phyloP scores from a whole-genome alignment of 1,140 invertebrate species.

The Drosophila ogumai region DNA sequence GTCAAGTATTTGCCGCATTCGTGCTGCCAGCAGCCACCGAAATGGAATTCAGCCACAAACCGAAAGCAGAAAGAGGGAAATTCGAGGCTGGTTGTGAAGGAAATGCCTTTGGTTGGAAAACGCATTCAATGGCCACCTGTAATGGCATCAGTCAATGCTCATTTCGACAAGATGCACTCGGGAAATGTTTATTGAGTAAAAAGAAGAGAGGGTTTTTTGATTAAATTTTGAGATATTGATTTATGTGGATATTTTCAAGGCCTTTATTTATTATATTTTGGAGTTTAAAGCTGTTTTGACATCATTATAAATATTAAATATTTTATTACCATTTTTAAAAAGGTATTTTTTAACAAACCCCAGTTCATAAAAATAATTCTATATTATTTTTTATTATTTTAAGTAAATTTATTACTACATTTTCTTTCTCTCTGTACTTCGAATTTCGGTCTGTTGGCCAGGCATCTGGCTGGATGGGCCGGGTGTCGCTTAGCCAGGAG shows the following conservation, averaged over 20 bases:
- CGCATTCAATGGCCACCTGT: slow-evolving; percentile 44
- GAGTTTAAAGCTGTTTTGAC: too few species aligned
- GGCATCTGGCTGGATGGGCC: slow-evolving; percentile 27
- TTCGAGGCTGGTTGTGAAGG: slow-evolving; percentile 19
- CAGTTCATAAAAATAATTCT: not conserved
- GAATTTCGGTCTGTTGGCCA: slow-evolving; percentile 13
- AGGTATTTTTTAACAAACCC: too few species aligned
- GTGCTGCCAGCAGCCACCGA: slow-evolving; percentile 5
- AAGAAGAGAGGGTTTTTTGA: not conserved
- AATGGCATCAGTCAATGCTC: slow-evolving; percentile 62
- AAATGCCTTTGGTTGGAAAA: slow-evolving; percentile 42
- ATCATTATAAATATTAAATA: too few species aligned
- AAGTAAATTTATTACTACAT: too few species aligned
- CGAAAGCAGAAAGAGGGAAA: slow-evolving; percentile 14
- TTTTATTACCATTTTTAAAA: too few species aligned
- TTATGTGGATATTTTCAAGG: not conserved
- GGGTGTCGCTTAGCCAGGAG: slow-evolving; percentile 62
- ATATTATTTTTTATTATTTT: not conserved
- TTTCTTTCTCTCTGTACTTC: not conserved
- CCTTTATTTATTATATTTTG: not conserved
- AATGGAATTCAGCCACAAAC: slow-evolving; percentile 42
- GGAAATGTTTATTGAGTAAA: not conserved
- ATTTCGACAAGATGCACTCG: slow-evolving; percentile 31
- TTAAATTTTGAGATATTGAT: not conserved
- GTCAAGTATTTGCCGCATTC: slow-evolving; percentile 38